phyloP scores from a whole-genome alignment of 2,888 invertebrate genomes.

The Scaeva pyrastri region DNA sequence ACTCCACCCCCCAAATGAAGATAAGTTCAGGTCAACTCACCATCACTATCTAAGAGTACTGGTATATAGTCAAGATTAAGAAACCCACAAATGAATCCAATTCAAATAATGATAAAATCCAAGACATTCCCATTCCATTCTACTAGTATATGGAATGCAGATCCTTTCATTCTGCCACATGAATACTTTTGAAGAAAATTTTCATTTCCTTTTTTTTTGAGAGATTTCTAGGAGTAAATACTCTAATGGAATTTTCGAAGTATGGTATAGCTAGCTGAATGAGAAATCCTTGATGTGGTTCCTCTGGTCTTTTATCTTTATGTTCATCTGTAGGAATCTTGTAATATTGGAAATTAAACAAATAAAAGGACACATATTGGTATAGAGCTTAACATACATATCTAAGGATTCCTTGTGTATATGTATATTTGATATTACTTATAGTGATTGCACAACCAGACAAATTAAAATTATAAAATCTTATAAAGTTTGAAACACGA shows the following conservation, averaged over 20 bases:
- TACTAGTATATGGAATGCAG: not conserved
- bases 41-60: not conserved
- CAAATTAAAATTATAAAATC: not conserved
- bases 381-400: not conserved
- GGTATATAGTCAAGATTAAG: constrained; percentile 1
- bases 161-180: constrained; percentile 59
- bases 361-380: not conserved
- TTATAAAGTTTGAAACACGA: too few species aligned
- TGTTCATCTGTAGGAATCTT: not conserved
- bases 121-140: constrained; percentile 52
- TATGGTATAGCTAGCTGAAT: constrained; percentile 20
- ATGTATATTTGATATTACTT: too few species aligned
- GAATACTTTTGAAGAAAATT: constrained; percentile 54
- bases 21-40: constrained; percentile 44
- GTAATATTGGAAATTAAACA: constrained; percentile 22
- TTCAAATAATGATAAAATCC: constrained; percentile 58
- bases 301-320: constrained; percentile 13
- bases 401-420: not conserved
- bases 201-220: constrained; percentile 32
- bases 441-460: not conserved
- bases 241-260: constrained; percentile 44
- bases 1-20: constrained; percentile 1
- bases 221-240: constrained; percentile 41
- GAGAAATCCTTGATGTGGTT: constrained; percentile 63
- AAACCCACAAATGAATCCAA: constrained; percentile 59